Conservation (phyloP, 2,113 vertebrate species). For the Phyllostomus discolor region DNA sequence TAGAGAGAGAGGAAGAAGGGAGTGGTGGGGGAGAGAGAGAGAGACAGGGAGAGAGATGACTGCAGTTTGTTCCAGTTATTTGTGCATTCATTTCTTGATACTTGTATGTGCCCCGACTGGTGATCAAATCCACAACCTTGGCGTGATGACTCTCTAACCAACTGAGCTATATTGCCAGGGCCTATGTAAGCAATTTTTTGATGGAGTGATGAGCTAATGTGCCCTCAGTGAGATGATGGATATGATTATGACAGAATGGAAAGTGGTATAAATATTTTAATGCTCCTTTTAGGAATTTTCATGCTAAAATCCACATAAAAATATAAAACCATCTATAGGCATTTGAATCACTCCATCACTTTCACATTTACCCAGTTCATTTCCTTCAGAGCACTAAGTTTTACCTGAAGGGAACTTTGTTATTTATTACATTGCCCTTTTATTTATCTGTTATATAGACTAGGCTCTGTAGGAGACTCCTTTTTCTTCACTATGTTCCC, state of each 20-base stretch:
- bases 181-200: background rate
- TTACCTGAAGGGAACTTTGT: background rate
- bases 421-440: background rate
- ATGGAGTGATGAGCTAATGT: background rate
- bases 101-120: too few species aligned
- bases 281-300: background rate
- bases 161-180: too few species aligned
- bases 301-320: background rate
- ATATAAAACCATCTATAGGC: background rate
- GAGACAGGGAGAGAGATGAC: too few species aligned
- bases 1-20: too few species aligned
- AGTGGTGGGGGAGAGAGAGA: too few species aligned
- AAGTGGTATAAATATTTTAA: constrained; percentile 7
- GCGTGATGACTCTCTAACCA: too few species aligned
- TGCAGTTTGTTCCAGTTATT: too few species aligned
- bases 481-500: background rate
- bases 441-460: background rate
- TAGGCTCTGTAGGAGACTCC: background rate
- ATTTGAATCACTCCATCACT: background rate
- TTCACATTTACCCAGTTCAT: background rate
- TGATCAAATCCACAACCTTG: too few species aligned
- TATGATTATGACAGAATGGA: background rate
- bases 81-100: too few species aligned
- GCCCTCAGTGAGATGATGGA: background rate
- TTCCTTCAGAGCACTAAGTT: background rate